These are phyloP conservation scores for Gymnosoma rotundatum DNA, from an alignment of 2,888 invertebrate genomes.

Conservation along the genomic window DNA sequence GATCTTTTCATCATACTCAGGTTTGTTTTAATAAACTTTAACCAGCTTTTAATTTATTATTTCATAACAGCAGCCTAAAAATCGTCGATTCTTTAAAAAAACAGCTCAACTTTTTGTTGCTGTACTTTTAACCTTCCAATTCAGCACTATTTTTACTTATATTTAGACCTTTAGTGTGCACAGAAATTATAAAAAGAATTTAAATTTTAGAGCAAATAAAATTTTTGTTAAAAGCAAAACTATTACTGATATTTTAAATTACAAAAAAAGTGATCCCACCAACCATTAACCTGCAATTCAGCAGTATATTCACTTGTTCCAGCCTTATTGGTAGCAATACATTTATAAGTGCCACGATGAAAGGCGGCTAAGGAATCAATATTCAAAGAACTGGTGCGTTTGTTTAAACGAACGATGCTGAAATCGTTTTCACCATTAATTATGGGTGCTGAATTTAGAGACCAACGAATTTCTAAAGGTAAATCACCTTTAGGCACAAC, in stretches of 20 bases:
- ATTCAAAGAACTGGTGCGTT: constrained; percentile 82
- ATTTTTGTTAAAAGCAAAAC: constrained; percentile 33
- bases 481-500: constrained; percentile 89
- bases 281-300: constrained; percentile 85
- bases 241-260: not conserved
- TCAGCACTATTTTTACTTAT: constrained; percentile 15
- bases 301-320: constrained; percentile 87
- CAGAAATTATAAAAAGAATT: constrained; percentile 51
- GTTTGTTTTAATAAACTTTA: no score
- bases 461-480: constrained; percentile 89
- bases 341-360: constrained; percentile 90
- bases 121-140: constrained; percentile 16
- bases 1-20: no score
- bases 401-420: constrained; percentile 79
- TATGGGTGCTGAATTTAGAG: constrained; percentile 83
- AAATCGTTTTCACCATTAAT: constrained; percentile 82
- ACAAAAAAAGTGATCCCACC: constrained; percentile 69
- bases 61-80: no score
- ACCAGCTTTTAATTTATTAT: no score
- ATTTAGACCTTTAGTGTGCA: constrained; percentile 59
- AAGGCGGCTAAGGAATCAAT: constrained; percentile 86
- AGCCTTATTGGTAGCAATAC: constrained; percentile 88
- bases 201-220: constrained; percentile 20
- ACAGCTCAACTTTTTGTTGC: constrained; percentile 45
- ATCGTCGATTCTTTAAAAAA: not conserved